These are phyloP conservation scores for Danionella dracula DNA, from an alignment of 2,797 vertebrate species.

Conservation along the genomic window DNA sequence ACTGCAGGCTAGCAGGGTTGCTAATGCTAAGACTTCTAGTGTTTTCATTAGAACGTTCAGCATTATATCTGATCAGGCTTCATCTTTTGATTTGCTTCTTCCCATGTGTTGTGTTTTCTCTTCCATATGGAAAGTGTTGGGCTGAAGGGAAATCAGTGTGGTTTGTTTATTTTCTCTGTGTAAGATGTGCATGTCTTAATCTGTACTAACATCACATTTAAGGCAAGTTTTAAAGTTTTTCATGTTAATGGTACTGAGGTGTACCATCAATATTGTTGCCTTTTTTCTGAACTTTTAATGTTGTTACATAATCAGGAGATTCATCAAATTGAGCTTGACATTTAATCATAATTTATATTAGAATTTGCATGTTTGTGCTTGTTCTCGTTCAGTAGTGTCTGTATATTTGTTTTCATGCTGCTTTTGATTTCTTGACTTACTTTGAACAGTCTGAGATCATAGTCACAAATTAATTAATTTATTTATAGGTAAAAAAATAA, in stretches of 20 bases:
- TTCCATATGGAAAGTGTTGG: constrained; percentile 70
- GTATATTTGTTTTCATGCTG: constrained; percentile 5
- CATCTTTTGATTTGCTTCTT: constrained; percentile 53
- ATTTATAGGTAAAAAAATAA: no score
- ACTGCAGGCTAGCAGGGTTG: background rate
- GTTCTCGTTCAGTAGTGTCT: constrained; percentile 3
- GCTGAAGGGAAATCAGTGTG: constrained; percentile 20
- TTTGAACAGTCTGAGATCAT: constrained; percentile 58
- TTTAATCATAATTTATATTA: background rate
- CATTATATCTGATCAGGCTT: background rate
- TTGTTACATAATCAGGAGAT: background rate
- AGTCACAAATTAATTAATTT: background rate
- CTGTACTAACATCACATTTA: constrained; percentile 30
- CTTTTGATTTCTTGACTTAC: constrained; percentile 7
- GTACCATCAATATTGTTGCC: background rate
- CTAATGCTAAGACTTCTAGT: background rate
- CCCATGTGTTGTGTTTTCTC: constrained; percentile 57
- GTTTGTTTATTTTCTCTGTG: constrained; percentile 48
- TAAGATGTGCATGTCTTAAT: constrained; percentile 38
- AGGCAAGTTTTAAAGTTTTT: background rate
- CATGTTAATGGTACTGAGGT: background rate
- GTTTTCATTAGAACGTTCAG: background rate
- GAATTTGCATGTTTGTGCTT: background rate
- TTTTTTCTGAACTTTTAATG: constrained; percentile 9
- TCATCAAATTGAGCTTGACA: background rate